Evolutionary conservation across 2,797 vertebrate genomes (phyloP), one percentile per base, ranked within the genome.

Genomic region (Telmatherina bonti): DNA sequence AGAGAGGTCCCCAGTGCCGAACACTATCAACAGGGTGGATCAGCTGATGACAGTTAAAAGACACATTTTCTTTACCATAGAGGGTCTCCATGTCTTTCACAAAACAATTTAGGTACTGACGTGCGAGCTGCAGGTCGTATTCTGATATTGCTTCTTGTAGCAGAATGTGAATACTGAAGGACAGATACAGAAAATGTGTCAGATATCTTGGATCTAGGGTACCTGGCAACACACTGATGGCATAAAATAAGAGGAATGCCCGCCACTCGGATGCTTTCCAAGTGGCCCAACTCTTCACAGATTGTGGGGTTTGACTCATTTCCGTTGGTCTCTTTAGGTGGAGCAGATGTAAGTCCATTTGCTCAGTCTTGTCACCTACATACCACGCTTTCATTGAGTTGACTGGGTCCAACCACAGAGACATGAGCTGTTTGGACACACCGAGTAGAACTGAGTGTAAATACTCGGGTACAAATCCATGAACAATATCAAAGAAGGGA

Each of bases 211-310:
- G 30, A 9, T 5, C 2, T 0, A 78, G 43, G 27, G 6, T 0
- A 60, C 72, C 77, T 18, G 74, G 67, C 5, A 85, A 9, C 36
- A 81, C 69, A 33, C 55, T 47, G 12, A 68, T 9, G 2, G 71
- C 61, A 45, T 83, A 83, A 71, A 73, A 85, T 49, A 80, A 70
- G 53, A 85, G 74, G 57, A 83, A 83, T 9, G 66, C 63, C 36
- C 7, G 18, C 65, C 74, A 83, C 0, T 83, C 74, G 0, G 27
- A 74, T 49, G 84, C 72, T 61, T 82, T 82, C 83, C 79, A 85
- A 9, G 4, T 1, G 2, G n/a, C 15, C 22, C 49, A 4, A 36
- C 20, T 18, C 30, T 53, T 66, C 1, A 82, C 41, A 31, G 80
- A 66, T 6, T 16, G 30, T 11, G 54, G 64, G 57, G 52, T 16